Conservation (phyloP, 2,888 invertebrate species). For the Rhamnusium bicolor region DNA sequence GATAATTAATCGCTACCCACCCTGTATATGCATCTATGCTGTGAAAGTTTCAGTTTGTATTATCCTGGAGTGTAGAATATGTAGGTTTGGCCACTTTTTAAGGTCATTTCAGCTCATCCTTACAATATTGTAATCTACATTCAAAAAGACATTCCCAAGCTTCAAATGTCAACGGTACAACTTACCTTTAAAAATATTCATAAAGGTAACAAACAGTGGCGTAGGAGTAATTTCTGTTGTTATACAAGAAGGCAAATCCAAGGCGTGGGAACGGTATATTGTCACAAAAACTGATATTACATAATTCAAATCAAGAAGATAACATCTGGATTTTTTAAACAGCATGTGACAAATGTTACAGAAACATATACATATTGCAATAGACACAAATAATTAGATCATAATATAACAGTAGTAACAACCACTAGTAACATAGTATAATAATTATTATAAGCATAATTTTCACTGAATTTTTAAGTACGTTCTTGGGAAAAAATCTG, state of each 20-base stretch:
- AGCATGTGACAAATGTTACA: too few species aligned
- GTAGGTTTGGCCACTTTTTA: constrained; percentile 50
- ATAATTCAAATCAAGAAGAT: neutral
- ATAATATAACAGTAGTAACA: too few species aligned
- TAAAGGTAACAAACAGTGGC: constrained; percentile 51
- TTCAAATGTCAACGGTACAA: constrained; percentile 57
- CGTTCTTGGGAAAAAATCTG: too few species aligned
- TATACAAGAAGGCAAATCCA: neutral
- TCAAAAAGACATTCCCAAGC: constrained; percentile 51
- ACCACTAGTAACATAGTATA: too few species aligned
- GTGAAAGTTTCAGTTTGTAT: constrained; percentile 46
- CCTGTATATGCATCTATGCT: constrained; percentile 29
- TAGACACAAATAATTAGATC: too few species aligned
- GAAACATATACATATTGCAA: too few species aligned
- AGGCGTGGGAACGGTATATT: neutral
- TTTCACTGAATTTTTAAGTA: too few species aligned
- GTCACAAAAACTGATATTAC: neutral
- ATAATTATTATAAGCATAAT: too few species aligned
- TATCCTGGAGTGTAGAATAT: constrained; percentile 39
- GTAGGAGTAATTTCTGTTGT: constrained; percentile 10
- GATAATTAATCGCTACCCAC: constrained; percentile 18
- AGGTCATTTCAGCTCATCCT: constrained; percentile 51
- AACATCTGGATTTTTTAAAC: too few species aligned
- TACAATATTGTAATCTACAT: constrained; percentile 44
- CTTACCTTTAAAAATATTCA: constrained; percentile 57